Base-by-base conservation (phyloP, 2,797 vertebrate genomes). In the Arnoldichthys spilopterus region DNA sequence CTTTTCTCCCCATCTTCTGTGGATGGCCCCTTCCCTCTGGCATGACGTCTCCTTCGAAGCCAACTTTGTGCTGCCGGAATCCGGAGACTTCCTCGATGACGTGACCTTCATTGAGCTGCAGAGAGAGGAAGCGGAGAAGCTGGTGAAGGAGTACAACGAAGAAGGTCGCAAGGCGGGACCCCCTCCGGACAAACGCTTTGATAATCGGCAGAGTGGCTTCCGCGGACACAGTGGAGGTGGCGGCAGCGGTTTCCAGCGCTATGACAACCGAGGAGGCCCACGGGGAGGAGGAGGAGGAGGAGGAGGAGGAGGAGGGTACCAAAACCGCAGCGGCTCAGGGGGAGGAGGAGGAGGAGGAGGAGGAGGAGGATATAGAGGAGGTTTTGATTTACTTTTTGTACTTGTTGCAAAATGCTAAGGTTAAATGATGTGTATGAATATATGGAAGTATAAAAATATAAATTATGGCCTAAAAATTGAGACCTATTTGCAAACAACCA, bases 121-220 rank as follows among this genome's bases (percentile, higher is more conserved):
- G 86, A 85, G 81, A 1, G 95, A 95, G 0, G 95, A 97, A 58
- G 95, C 96, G 0, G 94, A 94, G 75, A 93, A 84, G 86, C 88
- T 97, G 87, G 72, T 97, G 76, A 95, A 94, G 66, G 92, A 95
- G 72, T 98, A 98, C 91, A 97, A 97, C 0, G 95, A 96, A 37
- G 96, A 98, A 45, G 96, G 96, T 32, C 93, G 93, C 62, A 95
- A 91, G 84, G 95, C 96, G 0, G 95, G 92, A 0, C 96, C 95
- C 0, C 96, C 96, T 0, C 95, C 96, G 0, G 96, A 97, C 0
- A 97, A 97, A 77, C 95, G 96, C 73, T 96, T 94, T 1, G 95
- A 97, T 87, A 95, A 91, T 91, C 89, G 92, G 54, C 91, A 88
- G 47, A 90, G 90, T 0, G 91, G 94, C 0, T 92, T 90, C 84